Evolutionary conservation across 2,113 vertebrate genomes (phyloP), one percentile per base, ranked within the genome.

Genomic region (Rhinopithecus roxellana): DNA sequence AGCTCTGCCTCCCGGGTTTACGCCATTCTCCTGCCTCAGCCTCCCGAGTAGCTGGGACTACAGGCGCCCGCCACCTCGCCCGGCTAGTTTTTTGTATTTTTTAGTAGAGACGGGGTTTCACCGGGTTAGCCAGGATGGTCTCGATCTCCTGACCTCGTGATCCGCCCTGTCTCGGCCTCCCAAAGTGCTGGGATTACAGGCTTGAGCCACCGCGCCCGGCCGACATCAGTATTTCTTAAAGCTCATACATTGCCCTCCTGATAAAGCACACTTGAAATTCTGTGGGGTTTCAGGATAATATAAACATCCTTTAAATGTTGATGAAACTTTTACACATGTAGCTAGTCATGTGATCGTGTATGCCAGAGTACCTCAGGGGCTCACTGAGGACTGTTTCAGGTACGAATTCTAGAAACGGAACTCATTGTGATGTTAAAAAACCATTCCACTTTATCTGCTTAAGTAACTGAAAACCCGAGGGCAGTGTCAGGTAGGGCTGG

Each of bases 321-420:
- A 17, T 92, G 61, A 59, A 35, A 59, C 45, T 69, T 74, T 78
- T 23, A 40, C 3, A 3, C n/a, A 12, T 27, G 22, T 67, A 80
- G 7, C 3, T 61, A 45, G 64, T 55, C 0, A 2, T n/a, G 35
- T 67, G 40, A 2, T 59, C 27, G 2, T 70, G 11, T 16, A 0
- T 61, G 17, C 6, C 64, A 87, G 50, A 23, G 20, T 52, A 14
- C 6, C 48, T 45, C 32, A 11, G 7, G 25, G 59, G 30, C 38
- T 35, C 2, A 4, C 8, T 6, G 35, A 35, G 55, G 48, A 25
- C 16, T 32, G 6, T 69, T n/a, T 86, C 4, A 10, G 59, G 48
- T 59, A 18, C 20, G 35, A 45, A 43, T 64, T 83, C 10, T 18
- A 10, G 84, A 38, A 79, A 59, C 25, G 7, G 50, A 32, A 1